Evolutionary conservation across 2,797 vertebrate genomes (phyloP), one percentile per base, ranked within the genome.

Genomic region (Spatula clypeata): DNA sequence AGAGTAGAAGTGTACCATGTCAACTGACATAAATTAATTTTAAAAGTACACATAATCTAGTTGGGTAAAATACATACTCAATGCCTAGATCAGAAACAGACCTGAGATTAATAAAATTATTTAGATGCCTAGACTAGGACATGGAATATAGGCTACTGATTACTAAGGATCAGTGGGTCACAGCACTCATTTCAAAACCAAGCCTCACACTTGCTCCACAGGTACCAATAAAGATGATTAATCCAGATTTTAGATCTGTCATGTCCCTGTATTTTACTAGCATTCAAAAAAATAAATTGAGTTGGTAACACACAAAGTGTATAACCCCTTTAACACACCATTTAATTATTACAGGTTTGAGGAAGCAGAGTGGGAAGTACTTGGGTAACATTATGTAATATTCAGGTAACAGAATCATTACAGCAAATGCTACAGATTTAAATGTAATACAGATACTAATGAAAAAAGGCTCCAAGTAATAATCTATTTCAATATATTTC

Each of bases 11-110:
- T 5, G 6, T 36, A 53, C 6, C n/a, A 72, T 4, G 10, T 51
- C 13, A 26, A 73, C 6, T 73, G 23, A 92, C 2, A 0, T 44
- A 51, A 24, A 61, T 32, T 79, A 55, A 77, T 32, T 36, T 81
- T 14, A 5, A 76, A 80, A 82, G 27, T 1, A 0, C 10, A 0
- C 21, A 86, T 34, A 6, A 36, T 7, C 53, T 51, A 23, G 31
- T 9, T 47, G 4, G 31, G 38, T 69, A 72, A 65, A 95, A 27
- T 8, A 51, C 54, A 45, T 47, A 69, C 8, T 21, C 15, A 82
- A 73, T 5, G 2, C 23, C 15, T 83, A 69, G 12, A 71, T 61
- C 32, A 86, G 32, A 84, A 86, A 67, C 17, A 88, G 57, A 71
- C 6, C 8, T 0, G 0, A 31, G 47, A 91, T 77, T 0, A 51